Base-by-base conservation (phyloP, 2,113 vertebrate genomes). In the Caranx melampygus region DNA sequence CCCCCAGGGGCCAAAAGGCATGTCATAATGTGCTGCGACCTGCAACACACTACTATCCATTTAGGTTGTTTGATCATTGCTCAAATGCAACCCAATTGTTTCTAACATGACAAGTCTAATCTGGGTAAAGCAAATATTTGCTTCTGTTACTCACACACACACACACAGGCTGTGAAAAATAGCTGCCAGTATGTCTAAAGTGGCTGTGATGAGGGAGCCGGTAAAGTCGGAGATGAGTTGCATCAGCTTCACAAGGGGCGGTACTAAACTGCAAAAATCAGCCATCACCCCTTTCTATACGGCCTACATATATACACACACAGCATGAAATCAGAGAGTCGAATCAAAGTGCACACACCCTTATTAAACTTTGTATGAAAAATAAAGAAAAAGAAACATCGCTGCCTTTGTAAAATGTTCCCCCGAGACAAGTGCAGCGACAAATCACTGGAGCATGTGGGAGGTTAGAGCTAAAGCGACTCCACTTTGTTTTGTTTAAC, bases 241-340 rank as follows among this genome's bases (percentile, higher is more conserved):
- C 97, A 96, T 97, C 97, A 97, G 95, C 95, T 89, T 83, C 26
- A 2, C 35, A 66, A 26, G 40, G 79, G 88, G 85, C 89, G 93
- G 92, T 89, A 82, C 91, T 89, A 72, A 54, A 9, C 9, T 42
- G 7, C 35, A 42, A 10, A 42, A 42, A 37, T 37, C 35, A 37
- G 5, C 11, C 8, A 9, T 7, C 11, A 42, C 40, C 8, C 11
- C 11, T 42, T 42, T 10, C 10, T 2, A 42, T 42, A 10, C 40
- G 11, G 40, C 7, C 40, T 10, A n/a, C n/a, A 10, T 8, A 10
- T 1, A 10, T 4, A 13, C 26, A 8, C 20, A 20, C 1, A 60
- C 20, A 18, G 16, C 45, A 4, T 47, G 45, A 14, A 6, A 8
- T 40, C 3, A n/a, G 2, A 4, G 5, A 1, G 1, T 5, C 21